Base-by-base conservation (phyloP, 2,113 vertebrate genomes). In the Oreotrochilus melanogaster region DNA sequence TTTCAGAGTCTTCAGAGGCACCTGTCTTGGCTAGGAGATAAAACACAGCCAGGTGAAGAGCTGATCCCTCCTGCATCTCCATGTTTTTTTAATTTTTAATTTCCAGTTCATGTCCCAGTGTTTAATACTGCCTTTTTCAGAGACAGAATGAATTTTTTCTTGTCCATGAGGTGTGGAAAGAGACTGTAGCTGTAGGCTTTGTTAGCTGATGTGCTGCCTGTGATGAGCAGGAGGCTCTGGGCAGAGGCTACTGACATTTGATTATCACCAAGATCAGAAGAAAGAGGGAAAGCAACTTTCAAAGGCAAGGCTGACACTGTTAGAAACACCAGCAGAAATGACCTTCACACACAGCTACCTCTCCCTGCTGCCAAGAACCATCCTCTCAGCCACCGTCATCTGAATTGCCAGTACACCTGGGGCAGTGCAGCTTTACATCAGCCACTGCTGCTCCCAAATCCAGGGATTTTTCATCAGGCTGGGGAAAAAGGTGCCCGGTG, bases 271-370 rank as follows among this genome's bases (percentile, higher is more conserved):
- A 78, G 65, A 94, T 93, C 72, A 88, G 78, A 79, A 90, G 76
- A 78, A 93, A 90, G 92, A 83, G 35, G 79, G 33, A 79, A 88
- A 91, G 90, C 72, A 78, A 92, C 94, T 96, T 97, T 48, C 90
- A 96, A 93, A 96, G 79, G 92, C 92, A 92, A 88, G 86, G 67
- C 79, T 93, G 93, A 88, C 93, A 88, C 82, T 39, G 69, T 78
- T 88, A 75, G 47, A 81, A 90, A 88, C 79, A 69, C 56, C 31
- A 81, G 86, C 86, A 91, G 80, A 94, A 88, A 95, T 88, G 94
- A 96, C 95, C 93, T 97, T 97, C 96, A 96, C 91, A 93, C 45
- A 39, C 69, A 94, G 94, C 65, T 71, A 95, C 70, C 80, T 92
- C 71, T 86, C 89, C 64, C 70, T 33, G 88, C 92, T 96, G 96